Base-by-base conservation (phyloP, 2,888 invertebrate species). In the Agrochola litura region DNA sequence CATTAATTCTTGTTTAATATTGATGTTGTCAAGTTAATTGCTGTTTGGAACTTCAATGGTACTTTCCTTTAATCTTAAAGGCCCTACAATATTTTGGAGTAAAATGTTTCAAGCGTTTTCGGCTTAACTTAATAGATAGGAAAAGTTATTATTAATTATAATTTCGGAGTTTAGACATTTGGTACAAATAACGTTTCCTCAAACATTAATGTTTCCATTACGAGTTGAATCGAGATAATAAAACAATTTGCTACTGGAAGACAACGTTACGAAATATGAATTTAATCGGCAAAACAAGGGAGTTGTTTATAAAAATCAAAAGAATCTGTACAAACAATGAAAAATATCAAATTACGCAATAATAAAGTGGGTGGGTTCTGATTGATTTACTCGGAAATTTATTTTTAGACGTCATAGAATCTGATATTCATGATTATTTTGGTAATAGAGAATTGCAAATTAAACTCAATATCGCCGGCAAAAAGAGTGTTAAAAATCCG, bases 111-210 rank as follows among this genome's bases (percentile, higher is more conserved):
- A 87, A 90, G 89, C 80, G 83, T 88, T 88, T 89, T 83, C 85
- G 79, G 81, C 84, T 86, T 84, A 87, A 90, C 82, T 89, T 89
- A 89, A 88, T 89, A 89, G 85, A 89, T 90, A 89, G 86, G 88
- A 87, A 90, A 90, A 90, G 88, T 91, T 91, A 75, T 86, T 86
- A 89, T 88, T 90, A 90, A 91, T 90, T 91, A 89, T 81, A 87
- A 89, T 83, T 81, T 81, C 54, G 77, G 81, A 87, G 86, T 88
- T 87, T 76, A 80, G 79, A 81, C 77, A 67, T 85, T 89, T 80
- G 71, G 76, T 80, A 75, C 83, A 88, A 86, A 88, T 83, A 72
- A 84, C 75, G 58, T 73, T 83, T 76, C 72, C 70, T 76, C 41
- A 81, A 79, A 74, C 63, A 64, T 81, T 79, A 73, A 75, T 71